A percentile compares a stretch with the other conserved stretches of the same genome.
These are phyloP conservation scores for Parnassius smintheus DNA, from an alignment of 2,888 invertebrate species.

Conservation along the genomic window DNA sequence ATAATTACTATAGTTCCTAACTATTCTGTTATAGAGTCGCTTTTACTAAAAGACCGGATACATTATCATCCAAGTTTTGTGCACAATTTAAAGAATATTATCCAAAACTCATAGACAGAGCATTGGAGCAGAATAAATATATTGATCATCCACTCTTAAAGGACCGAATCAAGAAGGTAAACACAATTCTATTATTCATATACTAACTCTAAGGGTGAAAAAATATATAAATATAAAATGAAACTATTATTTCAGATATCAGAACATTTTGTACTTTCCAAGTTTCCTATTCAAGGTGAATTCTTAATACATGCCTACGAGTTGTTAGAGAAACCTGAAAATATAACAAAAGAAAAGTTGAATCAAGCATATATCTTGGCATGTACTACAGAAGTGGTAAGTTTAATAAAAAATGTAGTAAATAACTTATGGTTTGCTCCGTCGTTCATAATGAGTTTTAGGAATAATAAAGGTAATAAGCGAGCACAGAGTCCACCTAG, in stretches of 20 bases:
- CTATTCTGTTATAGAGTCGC: not conserved
- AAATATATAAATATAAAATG: not conserved
- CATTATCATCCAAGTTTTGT: conserved; percentile 1
- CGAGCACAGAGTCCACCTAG: too few species aligned
- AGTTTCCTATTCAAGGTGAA: conserved; percentile 13
- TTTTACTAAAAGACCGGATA: not conserved
- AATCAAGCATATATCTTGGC: conserved; percentile 10
- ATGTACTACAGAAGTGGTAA: conserved; percentile 9
- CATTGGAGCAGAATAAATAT: conserved; percentile 1
- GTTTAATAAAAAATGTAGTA: not conserved
- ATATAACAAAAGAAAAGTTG: conserved; percentile 6
- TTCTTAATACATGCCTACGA: conserved; percentile 11
- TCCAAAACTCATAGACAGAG: conserved; percentile 4
- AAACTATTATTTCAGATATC: conserved; percentile 9
- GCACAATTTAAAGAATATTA: conserved; percentile 5
- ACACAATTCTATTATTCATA: too few species aligned
- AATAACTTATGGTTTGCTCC: too few species aligned
- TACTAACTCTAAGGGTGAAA: not conserved
- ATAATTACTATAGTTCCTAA: too few species aligned
- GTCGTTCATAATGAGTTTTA: too few species aligned
- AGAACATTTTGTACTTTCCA: conserved; percentile 3
- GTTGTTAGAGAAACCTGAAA: conserved; percentile 8
- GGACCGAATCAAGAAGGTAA: not conserved
- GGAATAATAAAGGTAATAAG: too few species aligned
- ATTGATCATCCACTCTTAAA: not conserved